phyloP scores from a whole-genome alignment of 2,113 vertebrate species.

The Neofelis nebulosa region DNA sequence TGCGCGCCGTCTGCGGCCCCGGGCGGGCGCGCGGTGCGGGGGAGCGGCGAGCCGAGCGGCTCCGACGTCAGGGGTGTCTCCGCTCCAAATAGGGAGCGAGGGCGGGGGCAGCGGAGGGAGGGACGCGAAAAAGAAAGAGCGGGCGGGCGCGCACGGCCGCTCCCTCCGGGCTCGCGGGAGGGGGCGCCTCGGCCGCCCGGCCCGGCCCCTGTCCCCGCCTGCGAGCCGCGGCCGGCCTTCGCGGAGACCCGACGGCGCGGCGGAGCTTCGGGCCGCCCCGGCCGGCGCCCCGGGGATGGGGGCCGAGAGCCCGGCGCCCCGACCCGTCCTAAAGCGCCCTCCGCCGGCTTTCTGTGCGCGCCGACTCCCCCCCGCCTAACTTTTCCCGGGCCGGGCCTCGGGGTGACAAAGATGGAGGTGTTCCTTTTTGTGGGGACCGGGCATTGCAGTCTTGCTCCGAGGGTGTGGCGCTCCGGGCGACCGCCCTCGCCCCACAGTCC shows the following conservation, averaged over 20 bases:
- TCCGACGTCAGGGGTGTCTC: constrained; percentile 81
- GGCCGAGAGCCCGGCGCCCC: background rate
- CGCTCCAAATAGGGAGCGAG: constrained; percentile 80
- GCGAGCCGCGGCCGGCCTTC: background rate
- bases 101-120: constrained; percentile 75
- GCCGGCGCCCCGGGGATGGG: background rate
- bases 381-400: background rate
- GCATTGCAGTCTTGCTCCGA: background rate
- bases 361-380: background rate
- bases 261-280: background rate
- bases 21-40: constrained; percentile 76
- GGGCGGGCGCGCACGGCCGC: constrained; percentile 56
- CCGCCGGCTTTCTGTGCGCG: background rate
- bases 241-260: background rate
- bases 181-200: constrained; percentile 48
- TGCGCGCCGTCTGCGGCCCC: constrained; percentile 82
- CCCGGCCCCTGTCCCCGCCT: background rate
- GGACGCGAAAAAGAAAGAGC: constrained; percentile 61
- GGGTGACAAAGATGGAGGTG: constrained; percentile 7
- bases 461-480: background rate
- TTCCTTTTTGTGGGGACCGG: background rate
- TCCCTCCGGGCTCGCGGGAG: constrained; percentile 62
- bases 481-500: background rate
- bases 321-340: background rate
- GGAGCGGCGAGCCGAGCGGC: constrained; percentile 71